Conservation (phyloP, 2,797 vertebrate genomes). For the Acanthurus tractus region DNA sequence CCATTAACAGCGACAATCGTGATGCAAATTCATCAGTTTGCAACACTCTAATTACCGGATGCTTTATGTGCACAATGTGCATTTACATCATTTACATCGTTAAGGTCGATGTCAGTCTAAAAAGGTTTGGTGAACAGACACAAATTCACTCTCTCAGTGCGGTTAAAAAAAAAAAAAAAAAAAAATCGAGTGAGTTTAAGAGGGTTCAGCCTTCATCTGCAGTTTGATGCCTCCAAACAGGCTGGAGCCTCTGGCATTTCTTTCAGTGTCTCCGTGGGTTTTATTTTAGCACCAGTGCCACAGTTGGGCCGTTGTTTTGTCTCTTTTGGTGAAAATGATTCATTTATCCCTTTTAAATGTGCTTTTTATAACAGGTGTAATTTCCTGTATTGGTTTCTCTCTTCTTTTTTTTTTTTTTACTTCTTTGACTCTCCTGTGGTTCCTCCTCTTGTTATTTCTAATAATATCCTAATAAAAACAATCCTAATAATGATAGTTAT, state of each 20-base stretch:
- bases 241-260: neutral
- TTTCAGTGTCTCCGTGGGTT: neutral
- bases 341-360: neutral
- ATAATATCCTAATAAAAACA: neutral
- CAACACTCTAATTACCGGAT: neutral
- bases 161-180: neutral
- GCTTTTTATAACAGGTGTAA: neutral
- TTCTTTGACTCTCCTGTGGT: neutral
- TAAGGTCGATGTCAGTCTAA: neutral
- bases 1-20: neutral
- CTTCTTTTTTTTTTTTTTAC: neutral
- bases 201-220: neutral
- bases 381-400: neutral
- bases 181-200: slow-evolving; percentile 11
- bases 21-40: neutral
- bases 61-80: neutral
- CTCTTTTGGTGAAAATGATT: neutral
- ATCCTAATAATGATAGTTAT: slow-evolving; percentile 12
- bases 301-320: neutral
- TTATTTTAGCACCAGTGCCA: neutral
- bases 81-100: neutral
- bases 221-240: neutral
- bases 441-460: neutral
- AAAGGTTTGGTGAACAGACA: slow-evolving; percentile 4
- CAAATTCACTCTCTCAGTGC: neutral